Conservation (phyloP, 2,797 vertebrate genomes). For the Heliangelus exortis region DNA sequence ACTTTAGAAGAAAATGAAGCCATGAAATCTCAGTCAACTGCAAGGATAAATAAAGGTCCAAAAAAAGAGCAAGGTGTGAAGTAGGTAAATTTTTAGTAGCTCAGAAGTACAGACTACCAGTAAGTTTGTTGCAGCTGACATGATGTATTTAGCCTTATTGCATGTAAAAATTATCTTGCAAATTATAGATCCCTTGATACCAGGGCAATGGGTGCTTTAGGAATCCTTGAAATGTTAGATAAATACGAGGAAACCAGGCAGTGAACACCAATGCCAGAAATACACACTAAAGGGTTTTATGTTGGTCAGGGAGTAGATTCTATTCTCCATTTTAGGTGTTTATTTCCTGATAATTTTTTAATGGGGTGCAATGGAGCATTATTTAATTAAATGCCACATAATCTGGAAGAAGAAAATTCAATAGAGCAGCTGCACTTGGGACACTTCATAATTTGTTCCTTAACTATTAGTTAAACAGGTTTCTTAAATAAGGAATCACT, state of each 20-base stretch:
- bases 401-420: conserved; percentile 35
- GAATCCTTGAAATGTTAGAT: background rate
- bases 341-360: conserved; percentile 39
- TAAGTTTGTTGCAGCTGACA: background rate
- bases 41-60: conserved; percentile 22
- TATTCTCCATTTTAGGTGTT: background rate
- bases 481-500: conserved; percentile 36
- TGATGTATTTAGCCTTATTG: conserved; percentile 39
- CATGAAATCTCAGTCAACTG: background rate
- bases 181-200: conserved; percentile 26
- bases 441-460: conserved; percentile 30
- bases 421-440: background rate
- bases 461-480: conserved; percentile 45
- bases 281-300: background rate
- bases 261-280: background rate
- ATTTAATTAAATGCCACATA: conserved; percentile 61
- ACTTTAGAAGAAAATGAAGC: background rate
- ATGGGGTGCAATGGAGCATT: conserved; percentile 51
- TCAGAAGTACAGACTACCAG: background rate
- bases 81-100: conserved; percentile 47
- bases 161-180: conserved; percentile 21
- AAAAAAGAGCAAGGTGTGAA: conserved; percentile 1
- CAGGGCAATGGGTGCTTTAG: background rate
- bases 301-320: background rate
- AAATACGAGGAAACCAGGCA: background rate